Base-by-base conservation (phyloP, 1,140 invertebrate species). In the Aphis craccivora region DNA sequence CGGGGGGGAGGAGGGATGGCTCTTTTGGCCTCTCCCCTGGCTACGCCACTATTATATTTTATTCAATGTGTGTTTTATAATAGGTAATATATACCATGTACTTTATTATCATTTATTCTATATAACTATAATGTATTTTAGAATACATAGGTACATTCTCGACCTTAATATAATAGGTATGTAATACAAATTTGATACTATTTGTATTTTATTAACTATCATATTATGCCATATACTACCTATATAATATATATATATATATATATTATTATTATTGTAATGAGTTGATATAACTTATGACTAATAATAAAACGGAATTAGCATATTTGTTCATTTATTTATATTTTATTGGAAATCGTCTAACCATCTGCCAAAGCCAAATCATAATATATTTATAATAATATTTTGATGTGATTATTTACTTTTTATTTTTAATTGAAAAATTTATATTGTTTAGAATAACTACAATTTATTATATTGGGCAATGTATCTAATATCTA, bases 131-230 rank as follows among this genome's bases (percentile, higher is more conserved):
- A 76, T 87, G 30, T 87, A n/a, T 87, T 48, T 30, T n/a, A 11
- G 14, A 87, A 87, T 45, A 87, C 40, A 87, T 43, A 43, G 48
- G n/a, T n/a, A n/a, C n/a, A 87, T n/a, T 87, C 9, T 45, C 30
- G 9, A 87, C 30, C 48, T 30, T n/a, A 87, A 87, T 86, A 87
- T 87, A 48, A 87, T 87, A 86, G n/a, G 11, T 45, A 86, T 45
- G 11, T 45, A 30, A 20, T 87, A 45, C 25, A 14, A 87, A 87
- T 87, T 86, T n/a, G 25, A 87, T 11, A 14, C 25, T 48, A 87
- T 87, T 87, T 48, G 40, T 84, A 84, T 84, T 40, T 84, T 40
- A 76, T 23, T 84, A 43, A 11, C 83, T 84, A 5, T 43, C 60
- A 76, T 35, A 76, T 76, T 76, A 76, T 76, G 60, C 60, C 4